Conservation (phyloP, 1,140 invertebrate genomes). For the Homarus americanus region DNA sequence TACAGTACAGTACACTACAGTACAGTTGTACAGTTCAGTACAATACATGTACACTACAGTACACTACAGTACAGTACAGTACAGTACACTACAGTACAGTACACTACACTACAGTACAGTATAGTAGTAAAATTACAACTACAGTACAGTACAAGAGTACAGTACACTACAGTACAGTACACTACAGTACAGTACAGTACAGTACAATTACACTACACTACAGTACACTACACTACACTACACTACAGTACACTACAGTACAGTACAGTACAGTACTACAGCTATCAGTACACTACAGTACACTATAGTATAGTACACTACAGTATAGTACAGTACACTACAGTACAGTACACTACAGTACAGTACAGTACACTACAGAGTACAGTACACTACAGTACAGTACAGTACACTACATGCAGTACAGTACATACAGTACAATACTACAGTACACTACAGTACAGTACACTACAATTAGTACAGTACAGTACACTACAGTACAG, state of each 20-base stretch:
- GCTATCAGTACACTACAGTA: not conserved
- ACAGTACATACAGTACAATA: too few species aligned
- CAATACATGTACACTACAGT: too few species aligned
- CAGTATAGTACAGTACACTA: not conserved
- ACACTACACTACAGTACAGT: not conserved
- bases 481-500: too few species aligned
- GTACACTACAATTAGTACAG: too few species aligned
- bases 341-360: too few species aligned
- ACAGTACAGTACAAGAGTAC: conserved; percentile 2
- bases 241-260: conserved; percentile 51
- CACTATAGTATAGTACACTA: not conserved
- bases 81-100: not conserved
- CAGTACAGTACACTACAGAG: too few species aligned
- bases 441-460: too few species aligned
- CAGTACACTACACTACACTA: not conserved
- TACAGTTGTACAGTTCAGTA: conserved; percentile 41
- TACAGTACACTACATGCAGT: too few species aligned
- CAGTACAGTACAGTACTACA: not conserved
- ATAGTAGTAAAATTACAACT: not conserved
- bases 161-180: not conserved
- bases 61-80: too few species aligned
- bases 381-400: too few species aligned
- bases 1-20: conserved; percentile 64
- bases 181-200: not conserved
- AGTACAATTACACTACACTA: not conserved